Evolutionary conservation across 2,113 vertebrate species (phyloP).

Genomic region (Morone saxatilis): DNA sequence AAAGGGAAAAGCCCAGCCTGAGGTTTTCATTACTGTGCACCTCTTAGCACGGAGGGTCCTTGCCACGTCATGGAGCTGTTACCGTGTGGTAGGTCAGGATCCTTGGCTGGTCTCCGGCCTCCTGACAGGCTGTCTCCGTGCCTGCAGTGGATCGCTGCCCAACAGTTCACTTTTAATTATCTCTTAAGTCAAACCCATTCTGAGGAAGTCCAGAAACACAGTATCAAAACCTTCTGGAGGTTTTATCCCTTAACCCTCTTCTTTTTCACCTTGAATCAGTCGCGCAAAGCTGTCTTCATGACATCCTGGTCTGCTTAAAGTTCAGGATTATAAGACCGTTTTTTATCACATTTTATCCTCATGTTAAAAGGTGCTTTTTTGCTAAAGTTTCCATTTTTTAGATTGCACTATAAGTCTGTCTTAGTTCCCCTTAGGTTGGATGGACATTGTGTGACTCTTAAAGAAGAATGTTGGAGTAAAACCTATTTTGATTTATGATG

Average conservation of each 20-base stretch:
- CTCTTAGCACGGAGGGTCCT: conserved; percentile 33
- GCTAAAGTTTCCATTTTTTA: conserved; percentile 23
- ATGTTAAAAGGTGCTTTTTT: conserved; percentile 21
- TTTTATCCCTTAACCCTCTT: conserved; percentile 40
- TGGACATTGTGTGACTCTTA: conserved; percentile 43
- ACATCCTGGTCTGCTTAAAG: conserved; percentile 8
- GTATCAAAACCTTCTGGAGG: conserved; percentile 50
- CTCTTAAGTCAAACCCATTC: conserved; percentile 46
- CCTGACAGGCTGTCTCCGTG: conserved; percentile 56
- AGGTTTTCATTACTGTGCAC: conserved; percentile 63
- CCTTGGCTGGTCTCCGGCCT: conserved; percentile 69
- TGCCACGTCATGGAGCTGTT: conserved; percentile 67
- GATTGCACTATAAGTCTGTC: not conserved
- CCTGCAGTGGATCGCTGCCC: conserved; percentile 52
- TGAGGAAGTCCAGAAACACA: conserved; percentile 60
- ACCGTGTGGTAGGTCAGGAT: conserved; percentile 57
- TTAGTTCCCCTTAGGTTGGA: conserved; percentile 37
- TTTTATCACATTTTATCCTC: conserved; percentile 16
- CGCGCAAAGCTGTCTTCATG: conserved; percentile 3
- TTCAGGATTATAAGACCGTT: not conserved
- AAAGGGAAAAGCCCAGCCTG: conserved; percentile 23
- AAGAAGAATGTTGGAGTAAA: conserved; percentile 54
- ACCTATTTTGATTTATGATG: conserved; percentile 53
- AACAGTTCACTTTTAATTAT: conserved; percentile 77
- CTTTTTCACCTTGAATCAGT: conserved; percentile 29